These are phyloP conservation scores for Malurus splendens DNA, from an alignment of 2,797 vertebrate genomes.

Conservation along the genomic window DNA sequence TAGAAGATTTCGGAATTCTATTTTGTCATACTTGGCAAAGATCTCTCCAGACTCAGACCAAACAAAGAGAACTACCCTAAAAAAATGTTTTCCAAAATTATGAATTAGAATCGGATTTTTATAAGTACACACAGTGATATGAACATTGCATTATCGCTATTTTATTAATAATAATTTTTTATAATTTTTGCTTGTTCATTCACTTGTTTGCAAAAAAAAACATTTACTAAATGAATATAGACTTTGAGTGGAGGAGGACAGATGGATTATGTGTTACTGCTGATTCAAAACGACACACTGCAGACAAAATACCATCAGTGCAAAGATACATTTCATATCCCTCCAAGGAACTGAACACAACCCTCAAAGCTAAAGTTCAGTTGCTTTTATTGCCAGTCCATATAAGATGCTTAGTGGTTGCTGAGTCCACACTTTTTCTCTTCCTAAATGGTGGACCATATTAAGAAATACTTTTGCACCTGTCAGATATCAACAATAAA, in stretches of 20 bases:
- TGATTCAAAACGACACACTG: constrained; percentile 20
- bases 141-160: not conserved
- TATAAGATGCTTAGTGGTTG: not conserved
- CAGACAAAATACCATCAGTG: constrained; percentile 31
- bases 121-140: not conserved
- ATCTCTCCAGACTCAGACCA: not conserved
- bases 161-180: not conserved
- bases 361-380: not conserved
- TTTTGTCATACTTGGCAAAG: constrained; percentile 53
- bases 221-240: not conserved
- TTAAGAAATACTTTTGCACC: not conserved
- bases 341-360: constrained; percentile 7
- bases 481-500: not conserved
- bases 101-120: not conserved
- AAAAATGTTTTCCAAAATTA: not conserved
- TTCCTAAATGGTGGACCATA: not conserved
- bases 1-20: constrained; percentile 1
- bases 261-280: not conserved
- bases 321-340: constrained; percentile 22
- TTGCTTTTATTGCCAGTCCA: constrained; percentile 17
- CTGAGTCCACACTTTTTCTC: not conserved
- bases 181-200: not conserved
- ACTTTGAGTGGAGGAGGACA: constrained; percentile 6
- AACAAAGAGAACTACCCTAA: constrained; percentile 15
- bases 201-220: not conserved